These are phyloP conservation scores for Amia ocellicauda DNA, from an alignment of 2,113 vertebrate species.

Conservation along the genomic window DNA sequence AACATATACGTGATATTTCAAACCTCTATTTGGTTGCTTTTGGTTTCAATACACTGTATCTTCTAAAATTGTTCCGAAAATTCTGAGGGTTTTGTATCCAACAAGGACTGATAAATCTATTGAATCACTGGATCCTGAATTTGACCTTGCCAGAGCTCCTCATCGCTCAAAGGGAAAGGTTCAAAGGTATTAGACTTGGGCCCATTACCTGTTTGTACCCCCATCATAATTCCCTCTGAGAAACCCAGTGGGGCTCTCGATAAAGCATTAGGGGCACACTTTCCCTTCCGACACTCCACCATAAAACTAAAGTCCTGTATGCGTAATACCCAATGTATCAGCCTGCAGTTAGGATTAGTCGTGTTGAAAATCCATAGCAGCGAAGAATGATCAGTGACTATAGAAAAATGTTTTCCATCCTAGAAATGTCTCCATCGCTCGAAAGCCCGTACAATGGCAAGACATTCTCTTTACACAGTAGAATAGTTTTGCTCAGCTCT, in stretches of 20 bases:
- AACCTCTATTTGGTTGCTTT: not conserved
- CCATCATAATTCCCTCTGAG: not conserved
- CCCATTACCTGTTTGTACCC: conserved; percentile 1
- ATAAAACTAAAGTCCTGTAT: no score
- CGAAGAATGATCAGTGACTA: conserved; percentile 18
- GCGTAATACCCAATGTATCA: no score
- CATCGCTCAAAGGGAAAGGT: not conserved
- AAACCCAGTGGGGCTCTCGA: not conserved
- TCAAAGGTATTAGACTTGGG: not conserved
- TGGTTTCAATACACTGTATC: not conserved
- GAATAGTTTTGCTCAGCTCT: conserved; percentile 7
- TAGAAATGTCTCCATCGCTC: conserved; percentile 18
- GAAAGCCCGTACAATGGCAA: not conserved
- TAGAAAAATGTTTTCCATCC: conserved; percentile 11
- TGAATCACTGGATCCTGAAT: not conserved
- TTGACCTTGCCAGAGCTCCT: conserved; percentile 3
- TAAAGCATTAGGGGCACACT: not conserved
- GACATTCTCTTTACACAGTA: conserved; percentile 4
- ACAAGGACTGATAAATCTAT: not conserved
- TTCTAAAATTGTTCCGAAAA: conserved; percentile 7
- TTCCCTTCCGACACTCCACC: no score
- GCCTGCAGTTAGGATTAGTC: conserved; percentile 14
- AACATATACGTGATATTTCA: conserved; percentile 1
- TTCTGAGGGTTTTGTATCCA: not conserved
- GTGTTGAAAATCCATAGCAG: conserved; percentile 25